phyloP scores from a whole-genome alignment of 2,113 vertebrate species.

The Apodemus sylvaticus region DNA sequence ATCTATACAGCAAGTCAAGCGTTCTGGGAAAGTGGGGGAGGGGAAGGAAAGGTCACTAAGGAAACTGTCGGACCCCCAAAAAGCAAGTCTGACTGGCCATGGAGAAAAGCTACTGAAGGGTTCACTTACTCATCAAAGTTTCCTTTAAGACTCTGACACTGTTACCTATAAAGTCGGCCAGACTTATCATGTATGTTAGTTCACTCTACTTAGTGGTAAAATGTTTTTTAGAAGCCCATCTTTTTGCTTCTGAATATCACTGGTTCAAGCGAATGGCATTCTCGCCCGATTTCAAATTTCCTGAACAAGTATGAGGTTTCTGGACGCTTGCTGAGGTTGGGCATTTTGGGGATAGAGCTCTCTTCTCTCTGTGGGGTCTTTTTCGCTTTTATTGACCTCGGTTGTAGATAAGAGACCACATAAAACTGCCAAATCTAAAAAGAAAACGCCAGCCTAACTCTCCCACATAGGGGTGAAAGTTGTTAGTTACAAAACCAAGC shows the following conservation, averaged over 20 bases:
- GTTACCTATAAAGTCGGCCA: background rate
- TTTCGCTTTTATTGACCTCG: no score
- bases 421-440: background rate
- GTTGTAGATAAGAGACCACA: no score
- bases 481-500: slow-evolving; percentile 3
- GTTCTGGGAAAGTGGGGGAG: background rate
- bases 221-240: background rate
- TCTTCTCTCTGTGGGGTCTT: no score
- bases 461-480: background rate
- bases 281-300: no score
- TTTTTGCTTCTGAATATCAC: no score
- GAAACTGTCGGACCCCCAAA: slow-evolving; percentile 26
- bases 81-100: background rate
- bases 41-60: background rate
- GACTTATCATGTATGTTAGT: background rate
- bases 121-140: background rate
- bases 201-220: background rate
- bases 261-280: no score
- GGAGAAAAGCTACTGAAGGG: background rate
- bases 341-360: no score
- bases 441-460: slow-evolving; percentile 44
- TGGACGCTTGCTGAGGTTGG: no score
- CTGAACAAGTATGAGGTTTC: no score
- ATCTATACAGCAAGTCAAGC: slow-evolving; percentile 8
- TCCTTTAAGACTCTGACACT: slow-evolving; percentile 40